These are phyloP conservation scores for Mythimna impura DNA, from an alignment of 2,888 invertebrate genomes.

Conservation along the genomic window DNA sequence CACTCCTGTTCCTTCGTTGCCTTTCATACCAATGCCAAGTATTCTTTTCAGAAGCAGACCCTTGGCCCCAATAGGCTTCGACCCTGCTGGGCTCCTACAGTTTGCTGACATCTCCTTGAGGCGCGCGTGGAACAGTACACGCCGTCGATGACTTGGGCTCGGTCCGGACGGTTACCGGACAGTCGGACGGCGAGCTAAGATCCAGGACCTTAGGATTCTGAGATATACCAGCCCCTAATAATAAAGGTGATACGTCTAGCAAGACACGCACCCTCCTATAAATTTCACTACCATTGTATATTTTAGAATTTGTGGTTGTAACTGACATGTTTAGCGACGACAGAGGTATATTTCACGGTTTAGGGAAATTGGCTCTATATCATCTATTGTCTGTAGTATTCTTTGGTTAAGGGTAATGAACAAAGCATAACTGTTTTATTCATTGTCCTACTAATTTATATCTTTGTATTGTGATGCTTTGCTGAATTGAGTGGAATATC, in stretches of 20 bases:
- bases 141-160: too few relatives aligned
- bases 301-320: slow-evolving; percentile 18
- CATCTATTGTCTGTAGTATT: slow-evolving; percentile 9
- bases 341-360: slow-evolving; percentile 8
- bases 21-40: too few relatives aligned
- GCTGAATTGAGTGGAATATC: neutral
- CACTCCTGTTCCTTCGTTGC: too few relatives aligned
- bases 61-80: too few relatives aligned
- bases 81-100: too few relatives aligned
- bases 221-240: too few relatives aligned
- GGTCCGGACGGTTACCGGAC: too few relatives aligned
- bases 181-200: too few relatives aligned
- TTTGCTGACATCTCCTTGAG: too few relatives aligned
- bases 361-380: slow-evolving; percentile 21
- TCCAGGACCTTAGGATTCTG: too few relatives aligned
- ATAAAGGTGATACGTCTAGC: neutral
- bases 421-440: slow-evolving; percentile 1
- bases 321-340: slow-evolving; percentile 17
- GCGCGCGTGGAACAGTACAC: too few relatives aligned
- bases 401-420: neutral
- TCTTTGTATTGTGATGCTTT: neutral
- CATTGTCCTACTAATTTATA: neutral
- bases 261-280: slow-evolving; percentile 4
- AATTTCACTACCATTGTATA: slow-evolving; percentile 20
- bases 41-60: too few relatives aligned